These are phyloP conservation scores for Oryzias javanicus DNA, from an alignment of 2,113 vertebrate genomes.

Conservation along the genomic window DNA sequence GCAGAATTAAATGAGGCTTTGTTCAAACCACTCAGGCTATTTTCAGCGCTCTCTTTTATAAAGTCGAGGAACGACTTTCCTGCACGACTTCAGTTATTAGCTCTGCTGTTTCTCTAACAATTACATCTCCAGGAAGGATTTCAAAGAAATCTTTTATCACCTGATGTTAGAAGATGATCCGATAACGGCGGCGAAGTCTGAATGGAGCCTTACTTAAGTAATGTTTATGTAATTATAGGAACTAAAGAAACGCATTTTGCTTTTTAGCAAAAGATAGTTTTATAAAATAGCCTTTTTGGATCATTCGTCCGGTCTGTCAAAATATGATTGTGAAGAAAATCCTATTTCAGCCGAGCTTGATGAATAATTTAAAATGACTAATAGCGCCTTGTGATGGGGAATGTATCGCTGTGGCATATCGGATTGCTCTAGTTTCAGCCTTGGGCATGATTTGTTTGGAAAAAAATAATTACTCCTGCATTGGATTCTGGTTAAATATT, in stretches of 20 bases:
- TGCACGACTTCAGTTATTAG: slow-evolving; percentile 21
- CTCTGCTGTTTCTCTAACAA: slow-evolving; percentile 6
- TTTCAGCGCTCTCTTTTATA: slow-evolving; percentile 33
- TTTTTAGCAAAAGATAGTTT: slow-evolving; percentile 18
- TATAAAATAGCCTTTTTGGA: slow-evolving; percentile 22
- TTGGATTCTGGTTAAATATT: slow-evolving; percentile 79
- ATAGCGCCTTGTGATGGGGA: slow-evolving; percentile 68
- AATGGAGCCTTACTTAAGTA: not conserved
- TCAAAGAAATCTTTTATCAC: not conserved
- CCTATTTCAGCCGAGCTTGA: slow-evolving; percentile 67
- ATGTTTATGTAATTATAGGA: no score
- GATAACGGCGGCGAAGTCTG: not conserved
- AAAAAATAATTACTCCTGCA: slow-evolving; percentile 78
- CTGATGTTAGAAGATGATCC: not conserved
- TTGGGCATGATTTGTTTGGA: slow-evolving; percentile 78
- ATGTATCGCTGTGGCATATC: slow-evolving; percentile 70
- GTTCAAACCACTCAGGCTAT: slow-evolving; percentile 44
- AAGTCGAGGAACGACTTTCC: slow-evolving; percentile 21
- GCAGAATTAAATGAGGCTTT: slow-evolving; percentile 48
- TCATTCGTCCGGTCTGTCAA: slow-evolving; percentile 39
- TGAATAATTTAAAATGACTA: slow-evolving; percentile 80
- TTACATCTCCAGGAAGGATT: not conserved
- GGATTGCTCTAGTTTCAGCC: slow-evolving; percentile 67
- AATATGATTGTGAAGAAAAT: slow-evolving; percentile 57
- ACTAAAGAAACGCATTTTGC: no score